Percentiles rank a stretch among this genome's conserved stretches.
These are phyloP conservation scores for Melanophora roralis DNA, from an alignment of 2,888 invertebrate species.

Conservation along the genomic window DNA sequence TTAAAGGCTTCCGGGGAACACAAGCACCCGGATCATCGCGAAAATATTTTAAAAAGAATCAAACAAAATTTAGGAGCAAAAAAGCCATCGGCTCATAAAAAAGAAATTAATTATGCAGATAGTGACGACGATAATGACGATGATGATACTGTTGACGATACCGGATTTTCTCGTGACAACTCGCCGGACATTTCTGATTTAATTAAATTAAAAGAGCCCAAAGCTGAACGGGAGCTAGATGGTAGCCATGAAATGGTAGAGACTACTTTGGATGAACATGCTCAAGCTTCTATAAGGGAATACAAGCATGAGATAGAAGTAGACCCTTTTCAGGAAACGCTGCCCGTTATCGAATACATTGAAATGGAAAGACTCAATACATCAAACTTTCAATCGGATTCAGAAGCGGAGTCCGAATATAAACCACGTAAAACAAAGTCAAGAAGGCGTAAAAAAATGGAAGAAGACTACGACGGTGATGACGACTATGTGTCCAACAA, in stretches of 20 bases:
- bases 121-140: conserved; percentile 25
- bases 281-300: conserved; percentile 10
- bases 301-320: conserved; percentile 48
- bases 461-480: conserved; percentile 34
- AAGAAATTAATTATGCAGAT: conserved; percentile 15
- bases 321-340: conserved; percentile 52
- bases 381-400: conserved; percentile 34
- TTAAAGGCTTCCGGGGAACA: conserved; percentile 70
- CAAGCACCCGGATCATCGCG: conserved; percentile 65
- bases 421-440: not conserved
- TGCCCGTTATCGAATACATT: conserved; percentile 52
- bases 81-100: conserved; percentile 1
- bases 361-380: conserved; percentile 54
- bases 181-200: conserved; percentile 38
- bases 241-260: conserved; percentile 1
- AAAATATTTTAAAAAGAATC: conserved; percentile 46
- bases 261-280: conserved; percentile 19
- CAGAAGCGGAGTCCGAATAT: conserved; percentile 30
- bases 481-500: conserved; percentile 37
- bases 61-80: conserved; percentile 50
- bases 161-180: conserved; percentile 4
- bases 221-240: conserved; percentile 26
- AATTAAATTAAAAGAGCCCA: conserved; percentile 32
- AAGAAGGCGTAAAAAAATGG: conserved; percentile 17
- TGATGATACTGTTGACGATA: not conserved